Evolutionary conservation across 2,113 vertebrate genomes (phyloP).

Genomic region (Alaudala cheleensis): DNA sequence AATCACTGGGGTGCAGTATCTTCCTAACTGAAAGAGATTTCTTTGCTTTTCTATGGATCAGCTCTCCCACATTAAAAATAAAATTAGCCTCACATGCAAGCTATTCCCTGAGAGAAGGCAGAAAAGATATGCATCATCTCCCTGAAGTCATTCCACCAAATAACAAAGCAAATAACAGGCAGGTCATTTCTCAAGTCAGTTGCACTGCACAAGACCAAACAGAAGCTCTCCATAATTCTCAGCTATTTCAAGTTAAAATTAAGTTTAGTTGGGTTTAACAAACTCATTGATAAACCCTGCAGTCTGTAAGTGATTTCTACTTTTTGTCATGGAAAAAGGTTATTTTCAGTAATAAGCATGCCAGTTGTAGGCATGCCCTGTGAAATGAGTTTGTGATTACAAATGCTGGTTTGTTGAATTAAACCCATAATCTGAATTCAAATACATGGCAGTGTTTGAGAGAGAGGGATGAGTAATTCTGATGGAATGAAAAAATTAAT

Average conservation of each 20-base stretch:
- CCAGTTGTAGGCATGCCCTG: conserved; percentile 1
- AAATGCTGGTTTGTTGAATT: conserved; percentile 32
- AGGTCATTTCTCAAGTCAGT: not conserved
- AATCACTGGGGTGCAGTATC: not conserved
- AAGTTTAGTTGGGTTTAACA: conserved; percentile 65
- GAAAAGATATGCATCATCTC: not conserved
- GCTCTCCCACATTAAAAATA: not conserved
- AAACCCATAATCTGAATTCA: conserved; percentile 19
- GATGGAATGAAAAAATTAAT: conserved; percentile 5
- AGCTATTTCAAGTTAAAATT: conserved; percentile 42
- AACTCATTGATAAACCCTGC: conserved; percentile 43
- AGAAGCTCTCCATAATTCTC: conserved; percentile 53
- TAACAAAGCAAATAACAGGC: not conserved
- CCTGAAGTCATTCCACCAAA: not conserved
- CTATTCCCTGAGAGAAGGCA: not conserved
- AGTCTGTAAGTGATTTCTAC: conserved; percentile 55
- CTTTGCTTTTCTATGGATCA: not conserved
- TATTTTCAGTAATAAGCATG: conserved; percentile 52
- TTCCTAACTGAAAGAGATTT: not conserved
- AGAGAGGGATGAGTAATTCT: conserved; percentile 26
- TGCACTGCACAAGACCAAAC: conserved; percentile 76
- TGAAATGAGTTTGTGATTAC: conserved; percentile 46
- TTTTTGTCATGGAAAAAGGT: conserved; percentile 56
- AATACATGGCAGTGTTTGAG: conserved; percentile 28
- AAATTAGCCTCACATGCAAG: not conserved